These are phyloP conservation scores for Leptarthrus brevirostris DNA, from an alignment of 2,888 invertebrate genomes.

Conservation along the genomic window DNA sequence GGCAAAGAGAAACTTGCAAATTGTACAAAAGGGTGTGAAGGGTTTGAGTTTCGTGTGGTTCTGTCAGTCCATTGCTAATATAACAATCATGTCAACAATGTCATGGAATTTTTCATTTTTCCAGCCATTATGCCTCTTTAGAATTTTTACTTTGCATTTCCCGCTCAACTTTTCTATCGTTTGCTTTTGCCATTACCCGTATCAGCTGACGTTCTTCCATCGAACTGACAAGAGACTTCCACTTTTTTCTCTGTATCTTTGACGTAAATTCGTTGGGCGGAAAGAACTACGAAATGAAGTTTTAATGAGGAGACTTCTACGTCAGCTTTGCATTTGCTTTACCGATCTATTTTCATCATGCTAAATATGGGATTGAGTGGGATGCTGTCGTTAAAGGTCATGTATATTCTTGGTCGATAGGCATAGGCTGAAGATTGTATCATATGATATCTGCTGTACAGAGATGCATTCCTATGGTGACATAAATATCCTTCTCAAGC, in stretches of 20 bases:
- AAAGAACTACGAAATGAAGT: slow-evolving; percentile 30
- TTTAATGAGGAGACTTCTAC: slow-evolving; percentile 31
- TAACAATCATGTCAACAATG: slow-evolving; percentile 28
- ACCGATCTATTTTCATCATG: neutral
- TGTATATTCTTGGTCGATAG: no score
- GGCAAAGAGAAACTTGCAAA: neutral
- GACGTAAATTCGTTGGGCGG: slow-evolving; percentile 6
- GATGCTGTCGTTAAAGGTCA: no score
- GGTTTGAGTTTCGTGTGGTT: neutral
- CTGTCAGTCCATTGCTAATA: neutral
- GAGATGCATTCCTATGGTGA: no score
- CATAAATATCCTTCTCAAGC: no score
- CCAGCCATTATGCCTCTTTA: slow-evolving; percentile 3
- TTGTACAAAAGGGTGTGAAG: neutral
- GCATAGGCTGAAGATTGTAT: no score
- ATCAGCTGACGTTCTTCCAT: slow-evolving; percentile 4
- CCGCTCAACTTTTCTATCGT: neutral
- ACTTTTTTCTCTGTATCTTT: slow-evolving; percentile 12
- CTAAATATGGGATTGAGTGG: no score
- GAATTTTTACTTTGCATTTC: slow-evolving; percentile 19
- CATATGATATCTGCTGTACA: no score
- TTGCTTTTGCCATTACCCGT: neutral
- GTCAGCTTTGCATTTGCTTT: slow-evolving; percentile 12
- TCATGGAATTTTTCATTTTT: slow-evolving; percentile 39
- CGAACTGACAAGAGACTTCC: slow-evolving; percentile 16